A percentile compares a stretch with the other conserved stretches of the same genome.
Conservation (phyloP, 2,113 vertebrate species). For the Orthonyx spaldingii region DNA sequence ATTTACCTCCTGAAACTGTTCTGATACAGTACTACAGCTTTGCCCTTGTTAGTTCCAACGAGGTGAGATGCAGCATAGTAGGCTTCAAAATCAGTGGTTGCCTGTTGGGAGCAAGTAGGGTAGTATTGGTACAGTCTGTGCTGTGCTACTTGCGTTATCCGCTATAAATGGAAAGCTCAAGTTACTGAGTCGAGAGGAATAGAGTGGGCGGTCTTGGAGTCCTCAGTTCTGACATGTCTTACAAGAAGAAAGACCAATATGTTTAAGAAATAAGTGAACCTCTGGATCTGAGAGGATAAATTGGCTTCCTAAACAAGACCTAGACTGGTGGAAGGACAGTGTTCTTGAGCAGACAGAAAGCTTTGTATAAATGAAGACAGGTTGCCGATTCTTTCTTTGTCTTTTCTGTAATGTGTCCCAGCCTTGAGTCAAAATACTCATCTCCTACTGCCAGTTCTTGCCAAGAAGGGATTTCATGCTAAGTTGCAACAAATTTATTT, state of each 20-base stretch:
- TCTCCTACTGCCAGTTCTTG: background rate
- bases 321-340: background rate
- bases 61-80: background rate
- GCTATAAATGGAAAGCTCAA: slow-evolving; percentile 44
- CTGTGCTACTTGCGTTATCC: background rate
- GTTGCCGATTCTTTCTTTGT: background rate
- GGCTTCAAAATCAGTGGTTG: background rate
- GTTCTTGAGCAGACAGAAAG: background rate
- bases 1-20: background rate
- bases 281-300: background rate
- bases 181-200: background rate
- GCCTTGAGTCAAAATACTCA: background rate
- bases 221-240: background rate
- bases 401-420: background rate
- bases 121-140: slow-evolving; percentile 15
- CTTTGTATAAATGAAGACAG: background rate
- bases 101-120: slow-evolving; percentile 5
- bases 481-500: background rate
- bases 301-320: background rate
- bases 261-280: background rate
- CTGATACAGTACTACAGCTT: background rate
- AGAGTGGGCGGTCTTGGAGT: slow-evolving; percentile 24
- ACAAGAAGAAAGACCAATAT: background rate
- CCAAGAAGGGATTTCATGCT: background rate
- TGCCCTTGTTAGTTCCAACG: background rate